These are phyloP conservation scores for Holocentrus rufus DNA, from an alignment of 2,797 vertebrate species.

Conservation along the genomic window DNA sequence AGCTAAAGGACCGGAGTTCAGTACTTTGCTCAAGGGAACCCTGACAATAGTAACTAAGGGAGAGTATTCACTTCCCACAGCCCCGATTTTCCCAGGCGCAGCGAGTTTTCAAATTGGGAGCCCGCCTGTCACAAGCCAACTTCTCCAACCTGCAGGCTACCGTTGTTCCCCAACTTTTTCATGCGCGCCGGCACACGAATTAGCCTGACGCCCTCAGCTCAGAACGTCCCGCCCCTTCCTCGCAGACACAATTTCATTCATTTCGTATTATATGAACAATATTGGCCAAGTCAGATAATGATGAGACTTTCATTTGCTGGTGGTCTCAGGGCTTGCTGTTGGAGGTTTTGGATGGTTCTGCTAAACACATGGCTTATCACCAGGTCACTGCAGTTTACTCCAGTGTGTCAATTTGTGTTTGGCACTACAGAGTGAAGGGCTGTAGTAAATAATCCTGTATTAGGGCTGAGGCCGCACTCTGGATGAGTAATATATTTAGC, in stretches of 20 bases:
- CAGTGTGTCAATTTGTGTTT: slow-evolving; percentile 50
- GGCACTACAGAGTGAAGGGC: slow-evolving; percentile 33
- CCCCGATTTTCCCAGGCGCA: slow-evolving; percentile 24
- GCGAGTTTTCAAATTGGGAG: slow-evolving; percentile 46
- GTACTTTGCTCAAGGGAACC: slow-evolving; percentile 8
- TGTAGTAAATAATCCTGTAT: slow-evolving; percentile 43
- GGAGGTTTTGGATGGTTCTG: slow-evolving; percentile 43
- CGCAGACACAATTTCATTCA: slow-evolving; percentile 38
- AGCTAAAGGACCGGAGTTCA: slow-evolving; percentile 12
- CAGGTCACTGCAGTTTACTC: slow-evolving; percentile 44
- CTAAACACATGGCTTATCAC: slow-evolving; percentile 53
- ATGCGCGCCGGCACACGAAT: slow-evolving; percentile 45
- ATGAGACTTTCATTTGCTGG: slow-evolving; percentile 53
- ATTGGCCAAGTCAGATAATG: slow-evolving; percentile 58
- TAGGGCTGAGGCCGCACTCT: slow-evolving; percentile 50
- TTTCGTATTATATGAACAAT: slow-evolving; percentile 57
- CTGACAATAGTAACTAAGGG: slow-evolving; percentile 37
- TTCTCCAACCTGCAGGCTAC: slow-evolving; percentile 40
- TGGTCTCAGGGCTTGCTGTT: slow-evolving; percentile 32
- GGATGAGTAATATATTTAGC: slow-evolving; percentile 44
- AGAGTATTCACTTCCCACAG: slow-evolving; percentile 32
- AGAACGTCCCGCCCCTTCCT: slow-evolving; percentile 28
- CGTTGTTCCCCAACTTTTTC: slow-evolving; percentile 27
- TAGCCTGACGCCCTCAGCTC: slow-evolving; percentile 32
- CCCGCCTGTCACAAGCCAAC: slow-evolving; percentile 26